Base-by-base conservation (phyloP, 2,113 vertebrate species). In the Entosphenus tridentatus region DNA sequence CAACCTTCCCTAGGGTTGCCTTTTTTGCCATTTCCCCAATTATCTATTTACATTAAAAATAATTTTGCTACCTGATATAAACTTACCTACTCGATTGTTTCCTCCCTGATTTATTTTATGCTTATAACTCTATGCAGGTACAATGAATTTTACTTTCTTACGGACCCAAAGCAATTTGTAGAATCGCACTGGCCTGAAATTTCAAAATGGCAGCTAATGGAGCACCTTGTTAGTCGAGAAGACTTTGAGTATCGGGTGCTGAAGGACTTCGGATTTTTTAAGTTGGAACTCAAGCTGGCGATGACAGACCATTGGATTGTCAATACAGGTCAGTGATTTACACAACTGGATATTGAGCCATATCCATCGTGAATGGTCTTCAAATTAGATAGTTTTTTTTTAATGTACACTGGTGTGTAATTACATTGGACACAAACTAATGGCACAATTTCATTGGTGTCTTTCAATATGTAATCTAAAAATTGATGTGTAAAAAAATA, bases 81-180 rank as follows among this genome's bases (percentile, higher is more conserved):
- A 39, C 39, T 5, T 39, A 39, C 39, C 39, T 39, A 39, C 39
- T 39, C 39, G 39, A 39, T 39, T 39, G 39, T 39, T 39, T 39
- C 6, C 39, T 39, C 39, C 39, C 6, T 39, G 39, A 39, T 39
- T 5, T 5, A 39, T 39, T 3, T 5, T 39, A 39, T 39, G 39
- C 39, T 1, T 39, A 39, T 39, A 39, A 39, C 39, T 39, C 5
- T 39, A 39, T 70, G 9, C 75, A 89, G 81, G 71, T 78, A 81
- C 1, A 79, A 85, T 0, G 83, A 82, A 17, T 85, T 85, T 75
- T 84, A 78, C 75, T 85, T 85, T 75, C 78, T 87, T 6, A 78
- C 83, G 10, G 78, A 86, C 62, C 84, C 85, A 0, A 82, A 87
- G 71, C 76, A 80, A 70, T 82, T 86, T 70, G 74, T 76, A 9